phyloP scores from a whole-genome alignment of 2,797 vertebrate genomes.

The Acanthiza pusilla region DNA sequence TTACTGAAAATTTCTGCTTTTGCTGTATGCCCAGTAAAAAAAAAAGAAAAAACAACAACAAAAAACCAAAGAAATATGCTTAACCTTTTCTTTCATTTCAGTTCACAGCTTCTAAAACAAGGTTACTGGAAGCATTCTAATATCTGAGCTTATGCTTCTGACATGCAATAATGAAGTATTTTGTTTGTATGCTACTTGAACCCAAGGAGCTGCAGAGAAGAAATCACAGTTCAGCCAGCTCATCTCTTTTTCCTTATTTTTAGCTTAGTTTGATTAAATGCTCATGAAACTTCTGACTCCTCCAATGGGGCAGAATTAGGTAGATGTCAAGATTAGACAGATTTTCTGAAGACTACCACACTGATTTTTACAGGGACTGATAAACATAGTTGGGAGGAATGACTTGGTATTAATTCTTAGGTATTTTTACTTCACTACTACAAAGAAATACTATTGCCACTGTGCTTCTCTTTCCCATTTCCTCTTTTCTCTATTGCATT shows the following conservation, averaged over 20 bases:
- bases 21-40: neutral
- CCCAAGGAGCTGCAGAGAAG: neutral
- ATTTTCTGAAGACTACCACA: neutral
- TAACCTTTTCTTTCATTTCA: neutral
- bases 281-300: neutral
- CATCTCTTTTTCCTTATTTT: neutral
- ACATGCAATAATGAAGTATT: neutral
- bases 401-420: neutral
- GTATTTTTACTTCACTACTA: neutral
- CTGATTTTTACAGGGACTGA: neutral
- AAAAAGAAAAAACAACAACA: neutral
- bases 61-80: neutral
- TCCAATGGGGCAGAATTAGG: neutral
- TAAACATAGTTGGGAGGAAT: neutral
- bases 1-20: neutral
- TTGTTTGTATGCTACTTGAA: neutral
- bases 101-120: neutral
- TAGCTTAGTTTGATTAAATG: neutral
- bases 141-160: neutral
- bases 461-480: neutral
- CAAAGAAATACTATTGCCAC: neutral
- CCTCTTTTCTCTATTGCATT: neutral
- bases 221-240: neutral
- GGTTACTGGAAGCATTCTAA: neutral
- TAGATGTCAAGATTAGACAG: neutral